Evolutionary conservation across 1,140 invertebrate genomes (phyloP).

Genomic region (Calliopsis andreniformis): DNA sequence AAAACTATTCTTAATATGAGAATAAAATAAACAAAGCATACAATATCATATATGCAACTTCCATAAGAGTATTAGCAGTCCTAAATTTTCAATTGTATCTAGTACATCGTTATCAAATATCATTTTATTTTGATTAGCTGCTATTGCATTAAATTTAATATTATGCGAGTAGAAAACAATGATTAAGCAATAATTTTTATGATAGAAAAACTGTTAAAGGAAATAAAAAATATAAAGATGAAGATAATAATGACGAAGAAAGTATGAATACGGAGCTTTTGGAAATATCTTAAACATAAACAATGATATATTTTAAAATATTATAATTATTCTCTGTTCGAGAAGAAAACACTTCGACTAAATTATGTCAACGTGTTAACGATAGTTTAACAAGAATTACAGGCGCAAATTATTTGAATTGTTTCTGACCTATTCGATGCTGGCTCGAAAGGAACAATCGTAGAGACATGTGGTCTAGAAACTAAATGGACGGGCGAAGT

Average conservation of each 20-base stretch:
- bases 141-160: slow-evolving; percentile 34
- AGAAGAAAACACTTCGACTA: slow-evolving; percentile 50
- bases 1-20: not conserved
- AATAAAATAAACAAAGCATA: not conserved
- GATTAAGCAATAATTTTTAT: not conserved
- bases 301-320: slow-evolving; percentile 47
- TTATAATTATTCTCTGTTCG: slow-evolving; percentile 46
- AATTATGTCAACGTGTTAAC: slow-evolving; percentile 46
- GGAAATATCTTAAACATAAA: slow-evolving; percentile 38
- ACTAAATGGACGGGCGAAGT: slow-evolving; percentile 72
- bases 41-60: not conserved
- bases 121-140: slow-evolving; percentile 44
- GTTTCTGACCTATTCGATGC: slow-evolving; percentile 49
- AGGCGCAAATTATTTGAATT: slow-evolving; percentile 47
- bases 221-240: not conserved
- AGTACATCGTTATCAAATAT: slow-evolving; percentile 12
- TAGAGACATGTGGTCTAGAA: slow-evolving; percentile 55
- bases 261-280: slow-evolving; percentile 7
- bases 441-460: slow-evolving; percentile 46
- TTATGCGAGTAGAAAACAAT: not conserved
- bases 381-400: slow-evolving; percentile 49
- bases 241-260: not conserved
- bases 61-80: slow-evolving; percentile 12
- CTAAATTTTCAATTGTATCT: not conserved
- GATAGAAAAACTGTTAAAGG: not conserved